phyloP scores from a whole-genome alignment of 2,113 vertebrate species.

The Passer montanus region DNA sequence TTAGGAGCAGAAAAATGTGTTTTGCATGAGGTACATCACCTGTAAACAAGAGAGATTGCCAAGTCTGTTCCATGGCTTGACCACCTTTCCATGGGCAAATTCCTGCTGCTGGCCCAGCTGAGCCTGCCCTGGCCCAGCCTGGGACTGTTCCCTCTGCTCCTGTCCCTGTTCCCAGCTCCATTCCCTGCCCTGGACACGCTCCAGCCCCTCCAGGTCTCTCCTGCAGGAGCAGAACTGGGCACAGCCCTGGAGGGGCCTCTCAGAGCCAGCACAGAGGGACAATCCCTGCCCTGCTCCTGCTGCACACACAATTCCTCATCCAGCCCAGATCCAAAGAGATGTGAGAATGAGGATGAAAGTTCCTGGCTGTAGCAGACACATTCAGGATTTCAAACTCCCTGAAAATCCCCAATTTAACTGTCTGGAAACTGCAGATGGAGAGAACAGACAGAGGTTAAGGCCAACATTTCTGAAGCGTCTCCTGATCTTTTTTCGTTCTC shows the following conservation, averaged over 20 bases:
- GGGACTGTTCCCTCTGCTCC: not conserved
- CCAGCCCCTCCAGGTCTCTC: not conserved
- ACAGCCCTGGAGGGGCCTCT: not conserved
- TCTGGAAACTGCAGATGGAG: not conserved
- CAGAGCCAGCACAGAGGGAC: not conserved
- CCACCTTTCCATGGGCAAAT: not conserved
- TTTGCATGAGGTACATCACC: not conserved
- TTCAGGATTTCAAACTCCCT: not conserved
- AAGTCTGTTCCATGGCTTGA: fast-evolving
- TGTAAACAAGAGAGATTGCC: not conserved
- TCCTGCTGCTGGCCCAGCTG: fast-evolving
- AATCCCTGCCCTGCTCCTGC: not conserved
- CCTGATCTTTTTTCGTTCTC: not conserved
- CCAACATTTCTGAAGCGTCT: not conserved
- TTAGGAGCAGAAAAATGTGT: not conserved
- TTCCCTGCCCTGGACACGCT: not conserved
- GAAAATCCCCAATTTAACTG: not conserved
- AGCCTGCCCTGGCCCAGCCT: not conserved
- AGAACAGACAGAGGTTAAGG: not conserved
- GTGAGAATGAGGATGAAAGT: not conserved
- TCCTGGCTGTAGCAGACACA: fast-evolving
- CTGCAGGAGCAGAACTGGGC: not conserved
- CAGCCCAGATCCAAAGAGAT: not conserved
- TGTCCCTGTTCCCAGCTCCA: not conserved
- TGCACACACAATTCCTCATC: not conserved